These are phyloP conservation scores for Thinocorus orbignyianus DNA, from an alignment of 2,113 vertebrate genomes.

Conservation along the genomic window DNA sequence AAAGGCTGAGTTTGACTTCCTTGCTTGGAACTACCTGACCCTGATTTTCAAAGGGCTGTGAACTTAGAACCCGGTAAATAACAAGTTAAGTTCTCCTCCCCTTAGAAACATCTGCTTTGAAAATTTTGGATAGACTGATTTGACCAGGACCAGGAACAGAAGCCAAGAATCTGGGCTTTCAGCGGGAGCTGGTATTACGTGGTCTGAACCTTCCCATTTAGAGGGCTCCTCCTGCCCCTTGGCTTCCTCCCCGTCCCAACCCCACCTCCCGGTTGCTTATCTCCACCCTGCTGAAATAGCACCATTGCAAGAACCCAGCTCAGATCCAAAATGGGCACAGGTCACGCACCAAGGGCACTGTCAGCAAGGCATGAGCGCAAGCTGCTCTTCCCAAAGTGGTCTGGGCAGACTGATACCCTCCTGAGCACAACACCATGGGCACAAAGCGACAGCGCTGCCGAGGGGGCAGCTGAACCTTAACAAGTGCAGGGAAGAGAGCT, in stretches of 20 bases:
- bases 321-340: fast-evolving
- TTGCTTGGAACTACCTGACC: neutral
- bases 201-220: neutral
- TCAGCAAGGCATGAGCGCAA: fast-evolving
- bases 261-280: neutral
- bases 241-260: neutral
- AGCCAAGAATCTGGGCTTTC: neutral
- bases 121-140: neutral
- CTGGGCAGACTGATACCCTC: neutral
- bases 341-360: fast-evolving
- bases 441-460: fast-evolving
- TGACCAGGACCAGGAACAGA: neutral
- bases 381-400: neutral
- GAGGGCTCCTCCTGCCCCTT: neutral
- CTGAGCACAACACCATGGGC: fast-evolving
- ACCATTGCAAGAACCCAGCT: neutral
- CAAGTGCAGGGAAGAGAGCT: neutral
- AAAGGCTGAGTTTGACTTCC: neutral
- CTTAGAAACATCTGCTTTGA: neutral
- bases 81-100: neutral
- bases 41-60: neutral
- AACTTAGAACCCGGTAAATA: neutral
- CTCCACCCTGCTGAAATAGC: neutral
- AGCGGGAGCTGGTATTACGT: neutral
- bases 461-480: neutral